phyloP scores from a whole-genome alignment of 2,113 vertebrate genomes.

The Columba janthina region DNA sequence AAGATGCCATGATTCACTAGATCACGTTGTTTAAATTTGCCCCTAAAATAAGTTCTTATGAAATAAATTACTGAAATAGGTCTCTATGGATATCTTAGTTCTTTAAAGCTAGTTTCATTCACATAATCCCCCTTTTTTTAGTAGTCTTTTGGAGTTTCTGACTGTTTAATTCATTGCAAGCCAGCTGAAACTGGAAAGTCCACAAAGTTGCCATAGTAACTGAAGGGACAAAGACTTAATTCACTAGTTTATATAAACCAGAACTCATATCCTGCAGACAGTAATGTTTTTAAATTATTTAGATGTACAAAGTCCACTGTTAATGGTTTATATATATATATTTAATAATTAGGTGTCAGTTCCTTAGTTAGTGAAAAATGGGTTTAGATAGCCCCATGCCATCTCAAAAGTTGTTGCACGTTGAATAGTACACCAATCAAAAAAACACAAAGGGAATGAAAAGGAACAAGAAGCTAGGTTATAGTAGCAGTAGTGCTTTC shows the following conservation, averaged over 20 bases:
- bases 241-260: conserved; percentile 11
- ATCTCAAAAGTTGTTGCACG: neutral
- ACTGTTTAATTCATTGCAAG: conserved; percentile 31
- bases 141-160: neutral
- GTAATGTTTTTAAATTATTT: conserved; percentile 33
- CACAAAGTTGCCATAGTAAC: conserved; percentile 36
- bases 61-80: neutral
- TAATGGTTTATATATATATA: conserved; percentile 19
- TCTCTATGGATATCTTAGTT: neutral
- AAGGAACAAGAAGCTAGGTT: neutral
- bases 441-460: neutral
- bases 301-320: neutral
- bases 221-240: conserved; percentile 32
- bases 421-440: neutral
- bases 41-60: neutral
- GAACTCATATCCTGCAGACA: conserved; percentile 10
- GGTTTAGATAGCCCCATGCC: neutral
- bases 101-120: neutral
- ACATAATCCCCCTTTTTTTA: neutral
- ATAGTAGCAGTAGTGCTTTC: neutral
- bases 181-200: neutral
- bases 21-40: neutral
- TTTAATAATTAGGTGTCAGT: conserved; percentile 15
- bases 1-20: neutral
- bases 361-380: conserved; percentile 19